Conservation (phyloP, 1,140 invertebrate genomes). For the Lineus longissimus region DNA sequence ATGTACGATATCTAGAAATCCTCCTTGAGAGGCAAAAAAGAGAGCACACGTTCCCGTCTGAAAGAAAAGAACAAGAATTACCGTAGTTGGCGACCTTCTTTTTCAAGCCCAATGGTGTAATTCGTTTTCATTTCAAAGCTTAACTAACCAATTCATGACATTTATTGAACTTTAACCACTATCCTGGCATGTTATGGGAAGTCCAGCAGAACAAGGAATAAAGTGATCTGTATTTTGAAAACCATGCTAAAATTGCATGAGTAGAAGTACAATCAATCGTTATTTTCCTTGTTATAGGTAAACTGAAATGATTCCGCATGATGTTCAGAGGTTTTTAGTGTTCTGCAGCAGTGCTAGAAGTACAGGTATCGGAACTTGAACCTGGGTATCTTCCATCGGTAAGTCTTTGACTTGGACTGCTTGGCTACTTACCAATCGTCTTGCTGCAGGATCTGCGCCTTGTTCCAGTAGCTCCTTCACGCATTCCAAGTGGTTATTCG, state of each 20-base stretch:
- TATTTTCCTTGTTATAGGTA: background rate
- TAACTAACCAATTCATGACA: background rate
- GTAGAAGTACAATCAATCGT: background rate
- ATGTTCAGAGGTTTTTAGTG: too few relatives aligned
- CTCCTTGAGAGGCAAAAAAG: slow-evolving; percentile 88
- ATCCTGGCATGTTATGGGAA: too few relatives aligned
- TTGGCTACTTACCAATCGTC: slow-evolving; percentile 70
- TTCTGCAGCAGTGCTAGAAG: too few relatives aligned
- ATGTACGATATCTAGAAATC: slow-evolving; percentile 76
- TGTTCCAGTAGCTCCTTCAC: slow-evolving; percentile 81
- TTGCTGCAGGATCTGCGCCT: slow-evolving; percentile 78
- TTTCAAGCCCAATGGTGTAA: background rate
- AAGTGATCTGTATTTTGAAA: too few relatives aligned
- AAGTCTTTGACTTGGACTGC: too few relatives aligned
- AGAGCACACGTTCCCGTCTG: slow-evolving; percentile 86
- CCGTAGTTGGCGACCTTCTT: background rate
- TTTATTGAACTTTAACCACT: too few relatives aligned
- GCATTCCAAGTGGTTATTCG: slow-evolving; percentile 81
- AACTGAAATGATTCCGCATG: too few relatives aligned
- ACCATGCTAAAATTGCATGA: background rate
- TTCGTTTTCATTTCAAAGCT: background rate
- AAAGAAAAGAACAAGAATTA: slow-evolving; percentile 19
- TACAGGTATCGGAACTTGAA: too few relatives aligned
- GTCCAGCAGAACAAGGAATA: too few relatives aligned
- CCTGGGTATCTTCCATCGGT: too few relatives aligned